Conservation (phyloP, 2,797 vertebrate genomes). For the Lagodon rhomboides region DNA sequence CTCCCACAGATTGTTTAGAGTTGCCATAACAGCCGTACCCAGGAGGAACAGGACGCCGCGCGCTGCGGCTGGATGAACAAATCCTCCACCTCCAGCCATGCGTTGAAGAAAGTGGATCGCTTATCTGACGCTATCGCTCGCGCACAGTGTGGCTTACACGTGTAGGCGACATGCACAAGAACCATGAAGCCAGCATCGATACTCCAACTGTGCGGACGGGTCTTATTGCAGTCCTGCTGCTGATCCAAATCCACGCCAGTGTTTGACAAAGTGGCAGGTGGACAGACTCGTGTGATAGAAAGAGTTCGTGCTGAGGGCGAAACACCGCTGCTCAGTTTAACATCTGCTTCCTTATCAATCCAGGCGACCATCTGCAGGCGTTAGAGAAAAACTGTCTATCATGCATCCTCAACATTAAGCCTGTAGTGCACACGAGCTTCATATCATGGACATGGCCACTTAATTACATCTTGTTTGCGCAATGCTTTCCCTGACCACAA, state of each 20-base stretch:
- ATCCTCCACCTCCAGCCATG: conserved; percentile 6
- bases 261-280: background rate
- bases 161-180: conserved; percentile 5
- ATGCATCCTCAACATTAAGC: background rate
- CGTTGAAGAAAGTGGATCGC: conserved; percentile 33
- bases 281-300: background rate
- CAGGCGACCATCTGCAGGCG: background rate
- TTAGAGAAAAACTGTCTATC: no score
- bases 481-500: conserved; percentile 30
- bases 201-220: background rate
- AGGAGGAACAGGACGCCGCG: conserved; percentile 44
- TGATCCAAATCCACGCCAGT: conserved; percentile 22
- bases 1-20: conserved; percentile 62
- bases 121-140: conserved; percentile 20
- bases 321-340: background rate
- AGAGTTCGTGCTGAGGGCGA: background rate
- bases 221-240: background rate
- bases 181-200: background rate
- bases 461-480: background rate
- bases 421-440: background rate
- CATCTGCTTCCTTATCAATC: background rate
- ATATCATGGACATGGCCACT: background rate
- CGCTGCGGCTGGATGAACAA: background rate
- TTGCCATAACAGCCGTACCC: conserved; percentile 65
- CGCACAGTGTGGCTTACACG: conserved; percentile 6